Evolutionary conservation across 2,113 vertebrate species (phyloP), one percentile per base, ranked within the genome.

Genomic region (Malaclemys terrapin): DNA sequence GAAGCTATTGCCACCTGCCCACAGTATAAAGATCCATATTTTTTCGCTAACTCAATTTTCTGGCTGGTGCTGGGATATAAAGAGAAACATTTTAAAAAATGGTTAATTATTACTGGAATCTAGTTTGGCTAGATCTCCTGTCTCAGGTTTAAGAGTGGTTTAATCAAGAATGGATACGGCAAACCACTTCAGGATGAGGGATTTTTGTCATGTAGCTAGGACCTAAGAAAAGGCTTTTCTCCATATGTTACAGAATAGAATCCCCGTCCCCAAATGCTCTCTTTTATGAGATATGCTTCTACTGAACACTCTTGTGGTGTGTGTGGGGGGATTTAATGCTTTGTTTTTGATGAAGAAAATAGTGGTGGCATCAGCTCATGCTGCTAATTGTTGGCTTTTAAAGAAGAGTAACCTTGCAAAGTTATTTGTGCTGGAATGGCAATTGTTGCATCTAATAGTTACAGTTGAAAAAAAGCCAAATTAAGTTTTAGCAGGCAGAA

Each of bases 251-350:
- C 22, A 78, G 88, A 72, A 80, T 12, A 47, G 45, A 80, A 56
- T 5, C 72, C 10, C 38, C 38, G 5, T 31, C 31, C n/a, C 62
- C 1, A 54, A 6, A 20, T 0, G 35, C 1, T 0, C 1, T 0
- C 42, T 45, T 45, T 27, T 27, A 53, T 1, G 0, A 0, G 50
- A 57, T 38, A 29, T 27, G 1, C 4, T 5, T 3, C 6, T 38
- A 16, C 42, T 8, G 2, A 57, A 86, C 90, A 80, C 7, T 57
- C 82, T 24, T 4, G 6, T 12, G 5, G 31, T 11, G 35, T 9
- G 16, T 59, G 56, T 10, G 57, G 8, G 5, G 14, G 42, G 42
- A 53, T 54, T 6, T 20, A 86, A 56, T 45, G 27, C 50, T 54
- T 31, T 53, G 17, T 8, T 75, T 52, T 42, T 27, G 10, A 12